Base-by-base conservation (phyloP, 1,140 invertebrate species). In the Drosophila parvula region DNA sequence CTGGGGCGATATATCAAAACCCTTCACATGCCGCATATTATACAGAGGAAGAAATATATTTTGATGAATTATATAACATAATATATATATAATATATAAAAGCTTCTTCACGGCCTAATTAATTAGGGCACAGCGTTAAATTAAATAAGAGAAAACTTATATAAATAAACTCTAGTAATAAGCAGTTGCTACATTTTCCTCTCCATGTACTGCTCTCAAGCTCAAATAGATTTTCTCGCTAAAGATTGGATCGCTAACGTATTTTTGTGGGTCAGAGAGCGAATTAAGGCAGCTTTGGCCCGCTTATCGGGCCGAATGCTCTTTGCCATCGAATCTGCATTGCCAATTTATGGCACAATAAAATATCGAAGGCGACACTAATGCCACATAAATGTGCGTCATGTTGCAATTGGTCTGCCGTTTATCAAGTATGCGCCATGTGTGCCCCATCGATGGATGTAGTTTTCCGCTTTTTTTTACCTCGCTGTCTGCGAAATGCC, bases 351-450 rank as follows among this genome's bases (percentile, higher is more conserved):
- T 73, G 74, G 74, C 68, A 78, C 68, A 81, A 81, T 81, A 74
- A 78, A 82, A 77, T 64, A 77, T 69, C 47, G 57, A 43, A 77
- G 65, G 48, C 79, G 74, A 82, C 79, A 82, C 59, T 82, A 82
- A 82, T 82, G 79, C 79, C 79, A 57, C 79, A 81, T 78, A 78
- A 81, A 82, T 81, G 79, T 81, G 74, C 74, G 50, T 81, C 74
- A 78, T 82, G 79, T 82, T 79, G 79, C 79, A 82, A 82, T 82
- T 68, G 74, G 41, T 43, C 44, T 51, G 53, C 68, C 34, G 68
- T 64, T 69, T 69, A 82, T 82, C 81, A 82, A 82, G 79, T 75
- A 82, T 78, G 68, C 79, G 63, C 79, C 75, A 75, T 82, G 79
- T 82, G 79, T 79, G 56, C 79, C n/a, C 68, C 67, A 74, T 65